Base-by-base conservation (phyloP, 2,888 invertebrate genomes). In the Belgica antarctica region DNA sequence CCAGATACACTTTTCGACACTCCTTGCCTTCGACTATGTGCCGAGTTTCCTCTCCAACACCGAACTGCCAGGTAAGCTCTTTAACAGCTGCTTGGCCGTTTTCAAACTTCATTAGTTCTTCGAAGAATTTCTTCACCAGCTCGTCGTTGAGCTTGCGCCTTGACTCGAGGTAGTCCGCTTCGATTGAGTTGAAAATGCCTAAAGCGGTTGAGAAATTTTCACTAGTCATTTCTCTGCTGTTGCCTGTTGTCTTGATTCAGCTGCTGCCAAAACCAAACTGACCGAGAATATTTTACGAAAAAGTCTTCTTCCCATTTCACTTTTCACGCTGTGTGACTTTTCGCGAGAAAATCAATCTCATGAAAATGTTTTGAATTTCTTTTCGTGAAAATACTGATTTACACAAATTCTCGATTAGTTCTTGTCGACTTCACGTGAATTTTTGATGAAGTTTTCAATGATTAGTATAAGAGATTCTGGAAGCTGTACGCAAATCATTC, bases 11-110 rank as follows among this genome's bases (percentile, higher is more conserved):
- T 66, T 66, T 66, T 1, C 65, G 46, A 15, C 65, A 66, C 25
- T 66, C 65, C 17, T 66, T 66, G 4, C 8, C 15, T 15, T 66
- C 65, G 10, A 66, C 65, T 10, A 66, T 47, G 15, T 66, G 65
- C 2, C 41, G 24, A 7, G 15, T 12, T 28, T 66, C 41, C 19
- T 66, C 65, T 1, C 65, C 65, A 25, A 66, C 27, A 10, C 65
- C 65, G 24, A 66, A 66, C 15, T 47, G 4, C 65, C 65, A 66
- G 1, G 27, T 34, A 25, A 28, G 47, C n/a, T 66, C 65, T 15
- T 66, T 46, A 25, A 66, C 47, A 4, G 65, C 65, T 7, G 15
- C 24, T 28, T 36, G 12, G 25, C 65, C 46, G 25, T 66, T 66
- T 15, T 66, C 46, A 66, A 46, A 66, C 12, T 66, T 66, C 27